A percentile compares a stretch with the other conserved stretches of the same genome.
phyloP scores from a whole-genome alignment of 2,888 invertebrate species.

The Parnassius orleans region DNA sequence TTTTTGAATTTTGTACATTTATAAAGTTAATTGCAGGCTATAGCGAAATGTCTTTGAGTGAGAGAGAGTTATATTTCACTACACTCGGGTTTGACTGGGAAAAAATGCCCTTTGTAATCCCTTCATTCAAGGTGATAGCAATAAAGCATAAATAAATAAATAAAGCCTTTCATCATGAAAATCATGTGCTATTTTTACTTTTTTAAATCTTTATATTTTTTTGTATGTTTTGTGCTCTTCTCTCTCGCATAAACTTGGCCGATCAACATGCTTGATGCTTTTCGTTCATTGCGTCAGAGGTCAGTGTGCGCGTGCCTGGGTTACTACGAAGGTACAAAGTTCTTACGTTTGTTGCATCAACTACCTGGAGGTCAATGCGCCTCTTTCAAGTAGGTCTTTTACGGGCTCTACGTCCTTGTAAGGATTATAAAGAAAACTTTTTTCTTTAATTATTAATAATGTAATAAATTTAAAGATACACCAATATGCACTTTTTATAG shows the following conservation, averaged over 20 bases:
- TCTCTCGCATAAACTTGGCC: constrained; percentile 35
- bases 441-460: neutral
- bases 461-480: neutral
- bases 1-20: no score
- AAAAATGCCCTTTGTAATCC: no score
- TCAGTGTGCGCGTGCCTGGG: constrained; percentile 62
- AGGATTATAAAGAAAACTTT: neutral
- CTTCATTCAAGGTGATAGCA: no score
- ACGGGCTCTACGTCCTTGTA: constrained; percentile 15
- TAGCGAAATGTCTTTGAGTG: no score
- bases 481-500: no score
- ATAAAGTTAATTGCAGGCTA: no score
- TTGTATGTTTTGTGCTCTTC: constrained; percentile 31
- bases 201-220: neutral
- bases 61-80: no score
- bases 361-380: constrained; percentile 67
- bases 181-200: neutral
- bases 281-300: constrained; percentile 67
- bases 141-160: no score
- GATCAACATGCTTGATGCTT: constrained; percentile 49
- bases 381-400: constrained; percentile 51
- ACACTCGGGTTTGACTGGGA: no score
- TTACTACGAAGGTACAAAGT: constrained; percentile 42
- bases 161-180: no score
- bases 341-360: constrained; percentile 48